A percentile compares a stretch with the other conserved stretches of the same genome.
Conservation (phyloP, 1,140 invertebrate species). For the Tetragonula clypearis region DNA sequence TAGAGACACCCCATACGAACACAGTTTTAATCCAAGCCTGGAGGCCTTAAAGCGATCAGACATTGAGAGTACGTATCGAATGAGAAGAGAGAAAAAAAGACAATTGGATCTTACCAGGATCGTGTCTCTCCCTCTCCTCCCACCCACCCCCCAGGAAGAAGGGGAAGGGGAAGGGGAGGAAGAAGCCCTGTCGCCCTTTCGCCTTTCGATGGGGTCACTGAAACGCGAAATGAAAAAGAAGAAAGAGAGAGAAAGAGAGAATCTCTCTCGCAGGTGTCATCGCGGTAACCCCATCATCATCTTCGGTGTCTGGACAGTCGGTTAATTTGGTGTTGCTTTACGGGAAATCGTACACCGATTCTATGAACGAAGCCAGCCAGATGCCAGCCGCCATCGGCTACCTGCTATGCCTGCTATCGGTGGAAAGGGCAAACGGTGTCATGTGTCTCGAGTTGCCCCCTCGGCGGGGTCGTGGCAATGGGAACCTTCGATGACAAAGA, state of each 20-base stretch:
- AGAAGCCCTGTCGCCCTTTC: conserved; percentile 1
- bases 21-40: conserved; percentile 10
- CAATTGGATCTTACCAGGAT: conserved; percentile 39
- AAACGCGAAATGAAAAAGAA: not conserved
- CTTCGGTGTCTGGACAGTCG: conserved; percentile 29
- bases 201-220: not conserved
- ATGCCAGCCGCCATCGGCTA: conserved; percentile 34
- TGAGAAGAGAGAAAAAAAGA: not conserved
- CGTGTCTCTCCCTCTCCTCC: not conserved
- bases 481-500: conserved; percentile 40
- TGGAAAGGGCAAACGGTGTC: conserved; percentile 63
- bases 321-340: conserved; percentile 65
- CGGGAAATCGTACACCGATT: conserved; percentile 60
- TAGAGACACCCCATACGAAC: not conserved
- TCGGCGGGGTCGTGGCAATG: conserved; percentile 30
- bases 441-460: conserved; percentile 38
- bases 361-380: conserved; percentile 50
- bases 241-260: not conserved
- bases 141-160: too few species aligned
- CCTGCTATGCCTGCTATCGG: not conserved
- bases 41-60: conserved; percentile 34
- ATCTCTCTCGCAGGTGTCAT: conserved; percentile 43
- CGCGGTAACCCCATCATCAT: not conserved
- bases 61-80: not conserved
- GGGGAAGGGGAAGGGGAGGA: too few species aligned